Conservation (phyloP, 2,888 invertebrate species). For the Asteroscopus sphinx region DNA sequence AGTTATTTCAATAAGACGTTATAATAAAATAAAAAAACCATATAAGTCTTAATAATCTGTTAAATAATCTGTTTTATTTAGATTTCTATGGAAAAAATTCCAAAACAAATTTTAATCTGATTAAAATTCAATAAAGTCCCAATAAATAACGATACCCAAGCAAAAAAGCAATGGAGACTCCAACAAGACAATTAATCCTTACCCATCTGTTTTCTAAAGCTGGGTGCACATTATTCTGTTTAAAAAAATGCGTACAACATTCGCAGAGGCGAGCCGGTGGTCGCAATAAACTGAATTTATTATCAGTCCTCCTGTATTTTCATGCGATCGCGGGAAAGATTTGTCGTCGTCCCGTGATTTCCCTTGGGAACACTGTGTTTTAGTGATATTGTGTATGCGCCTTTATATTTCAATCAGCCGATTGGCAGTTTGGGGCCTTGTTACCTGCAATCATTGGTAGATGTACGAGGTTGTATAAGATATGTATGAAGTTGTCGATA, state of each 20-base stretch:
- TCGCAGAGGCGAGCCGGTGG: slow-evolving; percentile 56
- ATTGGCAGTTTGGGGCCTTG: slow-evolving; percentile 54
- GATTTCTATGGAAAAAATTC: too few species aligned
- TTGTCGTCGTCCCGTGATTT: slow-evolving; percentile 78
- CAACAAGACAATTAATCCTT: slow-evolving; percentile 57
- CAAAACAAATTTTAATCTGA: slow-evolving; percentile 16
- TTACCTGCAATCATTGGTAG: slow-evolving; percentile 43
- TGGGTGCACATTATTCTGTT: slow-evolving; percentile 56
- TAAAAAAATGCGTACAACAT: slow-evolving; percentile 49
- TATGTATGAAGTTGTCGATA: slow-evolving; percentile 15
- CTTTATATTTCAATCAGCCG: slow-evolving; percentile 73
- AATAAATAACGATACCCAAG: slow-evolving; percentile 47
- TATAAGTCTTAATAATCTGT: too few species aligned
- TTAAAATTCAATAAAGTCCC: slow-evolving; percentile 42
- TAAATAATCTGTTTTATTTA: too few species aligned
- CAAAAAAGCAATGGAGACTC: slow-evolving; percentile 36
- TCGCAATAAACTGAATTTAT: slow-evolving; percentile 80
- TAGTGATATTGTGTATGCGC: slow-evolving; percentile 71
- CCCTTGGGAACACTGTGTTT: slow-evolving; percentile 75
- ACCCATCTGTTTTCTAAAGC: slow-evolving; percentile 58
- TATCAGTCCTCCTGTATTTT: slow-evolving; percentile 71
- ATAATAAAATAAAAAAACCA: too few species aligned
- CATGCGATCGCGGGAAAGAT: slow-evolving; percentile 73
- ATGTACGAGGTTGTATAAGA: slow-evolving; percentile 12
- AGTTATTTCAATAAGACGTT: too few species aligned